A percentile compares a stretch with the other conserved stretches of the same genome.
Evolutionary conservation across 37 sponge, comb jelly and placozoan species (phyloP).

Genomic region (Tethya wilhelma): DNA sequence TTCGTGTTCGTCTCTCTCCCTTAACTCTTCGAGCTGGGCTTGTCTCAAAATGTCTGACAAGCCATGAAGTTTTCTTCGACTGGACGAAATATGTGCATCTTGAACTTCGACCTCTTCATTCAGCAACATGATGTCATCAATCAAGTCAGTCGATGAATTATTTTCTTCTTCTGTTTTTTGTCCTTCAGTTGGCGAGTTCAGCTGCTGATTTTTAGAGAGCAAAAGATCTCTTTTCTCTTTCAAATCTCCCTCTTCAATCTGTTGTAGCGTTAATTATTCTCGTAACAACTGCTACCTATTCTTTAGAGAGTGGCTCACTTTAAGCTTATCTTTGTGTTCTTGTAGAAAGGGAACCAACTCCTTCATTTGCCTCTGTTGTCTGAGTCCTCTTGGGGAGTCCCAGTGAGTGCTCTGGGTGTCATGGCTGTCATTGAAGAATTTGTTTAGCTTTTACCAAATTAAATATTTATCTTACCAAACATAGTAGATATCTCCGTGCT

Average conservation of each 20-base stretch:
- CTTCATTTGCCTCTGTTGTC: constrained; percentile 52
- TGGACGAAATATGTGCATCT: constrained; percentile 10
- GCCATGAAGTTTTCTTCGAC: constrained; percentile 10
- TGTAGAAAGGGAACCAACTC: constrained; percentile 31
- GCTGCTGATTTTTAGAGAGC: constrained; percentile 46
- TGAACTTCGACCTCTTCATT: constrained; percentile 65
- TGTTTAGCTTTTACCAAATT: neutral
- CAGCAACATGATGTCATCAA: constrained; percentile 74
- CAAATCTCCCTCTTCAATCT: constrained; percentile 49
- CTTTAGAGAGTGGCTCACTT: constrained; percentile 19
- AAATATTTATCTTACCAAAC: constrained; percentile 66
- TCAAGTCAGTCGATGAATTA: constrained; percentile 8
- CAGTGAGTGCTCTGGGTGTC: constrained; percentile 83
- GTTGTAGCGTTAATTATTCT: neutral
- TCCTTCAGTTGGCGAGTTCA: neutral
- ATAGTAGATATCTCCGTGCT: constrained; percentile 73
- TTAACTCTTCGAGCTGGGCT: constrained; percentile 59
- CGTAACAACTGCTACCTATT: neutral
- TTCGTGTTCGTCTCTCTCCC: constrained; percentile 36
- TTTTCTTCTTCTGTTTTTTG: neutral
- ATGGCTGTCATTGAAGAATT: constrained; percentile 46
- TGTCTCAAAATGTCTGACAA: constrained; percentile 29
- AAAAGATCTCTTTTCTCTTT: constrained; percentile 40
- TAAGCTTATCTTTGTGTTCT: constrained; percentile 16
- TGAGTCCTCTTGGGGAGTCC: constrained; percentile 71